Conservation (phyloP, 2,113 vertebrate species). For the Rhinoptilus africanus region DNA sequence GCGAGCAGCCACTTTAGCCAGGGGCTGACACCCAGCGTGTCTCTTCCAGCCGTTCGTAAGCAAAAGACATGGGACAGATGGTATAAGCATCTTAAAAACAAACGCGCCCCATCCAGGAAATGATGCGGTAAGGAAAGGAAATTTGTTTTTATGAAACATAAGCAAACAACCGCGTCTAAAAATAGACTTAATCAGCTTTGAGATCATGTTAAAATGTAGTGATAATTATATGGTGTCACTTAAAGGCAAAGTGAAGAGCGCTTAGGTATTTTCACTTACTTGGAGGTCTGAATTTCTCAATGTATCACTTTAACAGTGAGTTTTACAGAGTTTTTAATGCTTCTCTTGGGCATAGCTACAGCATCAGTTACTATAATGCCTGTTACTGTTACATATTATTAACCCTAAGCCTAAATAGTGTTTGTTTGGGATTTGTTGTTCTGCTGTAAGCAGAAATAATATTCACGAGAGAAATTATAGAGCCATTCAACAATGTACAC, state of each 20-base stretch:
- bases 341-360: background rate
- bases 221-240: background rate
- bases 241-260: background rate
- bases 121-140: background rate
- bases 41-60: background rate
- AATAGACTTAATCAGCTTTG: slow-evolving; percentile 20
- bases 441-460: background rate
- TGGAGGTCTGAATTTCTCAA: background rate
- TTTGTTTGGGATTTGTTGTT: background rate
- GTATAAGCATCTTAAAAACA: background rate
- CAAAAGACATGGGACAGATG: background rate
- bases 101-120: background rate
- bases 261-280: background rate
- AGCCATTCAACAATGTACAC: background rate
- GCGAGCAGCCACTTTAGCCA: background rate
- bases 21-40: background rate
- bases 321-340: background rate
- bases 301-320: background rate
- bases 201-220: background rate
- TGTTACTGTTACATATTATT: background rate
- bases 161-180: background rate
- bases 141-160: background rate
- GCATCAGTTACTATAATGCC: background rate
- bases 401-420: background rate
- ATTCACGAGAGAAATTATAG: background rate